Base-by-base conservation (phyloP, 2,797 vertebrate species). In the Chloroceryle amazona region DNA sequence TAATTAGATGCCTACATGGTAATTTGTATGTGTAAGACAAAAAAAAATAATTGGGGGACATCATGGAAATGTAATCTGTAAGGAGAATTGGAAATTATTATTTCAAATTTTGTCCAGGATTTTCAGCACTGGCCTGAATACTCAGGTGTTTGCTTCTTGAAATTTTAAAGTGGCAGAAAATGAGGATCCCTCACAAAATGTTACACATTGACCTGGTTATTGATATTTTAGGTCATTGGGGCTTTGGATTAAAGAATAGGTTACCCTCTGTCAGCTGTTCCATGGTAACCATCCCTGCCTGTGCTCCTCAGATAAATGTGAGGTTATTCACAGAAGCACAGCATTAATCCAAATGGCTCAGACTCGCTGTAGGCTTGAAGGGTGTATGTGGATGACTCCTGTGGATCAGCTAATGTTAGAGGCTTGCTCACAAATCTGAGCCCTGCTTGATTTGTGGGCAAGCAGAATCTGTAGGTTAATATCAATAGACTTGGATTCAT, bases 141-240 rank as follows among this genome's bases (percentile, higher is more conserved):
- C 23, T 57, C 21, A 17, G 12, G 29, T 55, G 6, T 44, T 74
- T 47, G 10, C 33, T 33, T 81, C n/a, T 84, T 23, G n/a, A 20
- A 39, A 37, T 29, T 81, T 23, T 52, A 1, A 51, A n/a, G 54
- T 25, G 9, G 26, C 3, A 51, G 75, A 42, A 83, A 49, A 67
- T n/a, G 29, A 55, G 17, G 44, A 62, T 46, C 1, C 1, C 5
- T 0, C 33, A 6, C 20, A 25, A 46, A n/a, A 66, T 33, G 31
- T 66, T 47, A 47, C 6, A 37, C 13, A 1, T 41, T 51, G 49
- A 42, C 9, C 61, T 44, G 28, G 35, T 52, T 74, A 9, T 67
- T 95, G 81, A 20, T 54, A 3, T 41, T 57, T 21, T 12, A 19
- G 42, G 37, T 89, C 25, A 13, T 1, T n/a, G n/a, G 14, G 13